Percentiles rank a stretch among this genome's conserved stretches.
Conservation (phyloP, 30 jellyfish, hydroid and myxozoan genomes). For the Turritopsis rubra region DNA sequence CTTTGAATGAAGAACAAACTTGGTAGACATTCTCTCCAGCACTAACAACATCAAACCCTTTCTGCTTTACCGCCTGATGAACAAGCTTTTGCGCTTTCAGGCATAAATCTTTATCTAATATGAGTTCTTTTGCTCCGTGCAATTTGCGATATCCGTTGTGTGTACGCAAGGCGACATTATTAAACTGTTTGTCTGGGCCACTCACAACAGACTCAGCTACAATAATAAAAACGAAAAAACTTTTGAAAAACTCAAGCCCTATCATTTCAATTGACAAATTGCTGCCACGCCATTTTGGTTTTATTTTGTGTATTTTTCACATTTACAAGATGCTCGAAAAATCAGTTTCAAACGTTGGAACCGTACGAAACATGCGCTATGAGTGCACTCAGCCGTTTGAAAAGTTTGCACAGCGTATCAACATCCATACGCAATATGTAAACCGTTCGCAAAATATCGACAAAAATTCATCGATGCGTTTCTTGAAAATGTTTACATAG, state of each 20-base stretch:
- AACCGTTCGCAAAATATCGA: background rate
- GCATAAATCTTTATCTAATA: constrained; percentile 14
- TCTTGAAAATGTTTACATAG: background rate
- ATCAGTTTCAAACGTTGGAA: background rate
- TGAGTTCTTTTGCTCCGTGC: constrained; percentile 13
- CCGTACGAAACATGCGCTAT: constrained; percentile 8
- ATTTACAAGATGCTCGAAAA: background rate
- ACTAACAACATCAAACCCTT: constrained; percentile 28
- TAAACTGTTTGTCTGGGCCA: constrained; percentile 2
- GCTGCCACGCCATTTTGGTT: background rate
- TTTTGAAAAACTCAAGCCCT: background rate
- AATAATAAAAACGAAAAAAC: background rate
- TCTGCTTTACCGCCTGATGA: constrained; percentile 15
- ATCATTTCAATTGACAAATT: background rate
- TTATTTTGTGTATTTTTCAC: background rate
- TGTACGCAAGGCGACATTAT: constrained; percentile 11
- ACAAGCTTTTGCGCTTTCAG: constrained; percentile 28
- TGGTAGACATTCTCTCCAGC: constrained; percentile 35
- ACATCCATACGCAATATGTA: background rate
- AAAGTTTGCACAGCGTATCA: background rate
- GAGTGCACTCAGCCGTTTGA: constrained; percentile 22
- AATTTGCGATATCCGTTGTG: constrained; percentile 28
- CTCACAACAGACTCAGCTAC: background rate
- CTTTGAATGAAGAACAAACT: constrained; percentile 32
- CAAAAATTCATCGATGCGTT: background rate